Evolutionary conservation across 35 echinoderm and acorn worm species (phyloP), one percentile per base, ranked within the genome.

Genomic region (Diadema setosum): DNA sequence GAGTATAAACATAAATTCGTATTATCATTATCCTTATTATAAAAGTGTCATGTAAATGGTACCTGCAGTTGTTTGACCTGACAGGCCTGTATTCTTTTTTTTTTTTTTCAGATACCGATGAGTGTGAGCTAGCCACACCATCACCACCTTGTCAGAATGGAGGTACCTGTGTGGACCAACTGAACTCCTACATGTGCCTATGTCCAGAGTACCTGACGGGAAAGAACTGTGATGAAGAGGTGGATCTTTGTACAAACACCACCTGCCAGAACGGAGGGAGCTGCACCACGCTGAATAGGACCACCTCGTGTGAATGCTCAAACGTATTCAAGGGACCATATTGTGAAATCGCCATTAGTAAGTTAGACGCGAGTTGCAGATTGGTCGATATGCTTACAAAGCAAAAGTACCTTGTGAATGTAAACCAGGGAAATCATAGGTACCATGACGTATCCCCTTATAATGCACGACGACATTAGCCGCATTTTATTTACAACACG

Each of bases 241-340:
- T 87, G n/a, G 65, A 87, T 25, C 21, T 70, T 5, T 87, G 84
- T 46, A 15, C 27, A 30, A 46, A 35, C 5, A 46, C 41, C 5
- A 70, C 39, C 24, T 87, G 84, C 42, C 33, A 70, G 61, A 73
- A 87, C 74, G 84, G 84, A 46, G 84, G 84, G 25, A 16, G 37
- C 2, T 87, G 84, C 39, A 0, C 36, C 30, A 76, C 70, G n/a
- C 26, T 39, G 39, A 42, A 76, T 76, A 21, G 70, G 9, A 42
- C 39, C 2, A 42, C 42, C 36, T 34, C 26, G 11, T 76, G 70
- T 76, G 26, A n/a, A 39, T 76, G 70, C 25, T 39, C 70, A 16
- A n/a, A 35, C 24, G 16, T 8, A 35, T 76, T 41, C n/a, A 32
- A 24, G 6, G 70, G 70, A 42, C 33, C 36, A 39, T 42, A 39